phyloP scores from a whole-genome alignment of 2,888 invertebrate species.

The Notodonta dromedarius region DNA sequence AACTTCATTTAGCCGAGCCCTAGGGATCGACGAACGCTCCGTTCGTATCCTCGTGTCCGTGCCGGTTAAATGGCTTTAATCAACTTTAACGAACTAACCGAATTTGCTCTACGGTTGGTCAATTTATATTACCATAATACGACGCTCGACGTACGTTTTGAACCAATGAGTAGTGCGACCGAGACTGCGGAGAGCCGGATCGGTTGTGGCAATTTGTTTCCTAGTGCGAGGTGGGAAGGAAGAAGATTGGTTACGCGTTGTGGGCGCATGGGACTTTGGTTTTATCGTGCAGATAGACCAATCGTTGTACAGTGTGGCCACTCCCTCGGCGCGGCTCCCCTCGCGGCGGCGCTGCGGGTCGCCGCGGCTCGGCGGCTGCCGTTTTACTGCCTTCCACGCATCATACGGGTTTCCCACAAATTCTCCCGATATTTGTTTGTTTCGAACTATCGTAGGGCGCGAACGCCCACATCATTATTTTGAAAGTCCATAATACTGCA shows the following conservation, averaged over 20 bases:
- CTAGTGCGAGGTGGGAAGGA: constrained; percentile 55
- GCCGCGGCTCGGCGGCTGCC: constrained; percentile 23
- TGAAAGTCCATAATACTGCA: constrained; percentile 74
- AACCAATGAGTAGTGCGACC: constrained; percentile 69
- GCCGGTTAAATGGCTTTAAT: constrained; percentile 85
- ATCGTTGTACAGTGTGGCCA: constrained; percentile 53
- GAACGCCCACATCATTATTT: constrained; percentile 82
- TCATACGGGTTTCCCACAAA: constrained; percentile 82
- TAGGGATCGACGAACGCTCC: constrained; percentile 78
- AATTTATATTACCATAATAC: constrained; percentile 85
- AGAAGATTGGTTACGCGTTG: constrained; percentile 51
- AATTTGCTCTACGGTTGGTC: constrained; percentile 83
- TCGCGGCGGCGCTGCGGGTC: constrained; percentile 44
- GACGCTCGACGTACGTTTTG: constrained; percentile 50
- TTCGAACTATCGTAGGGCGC: constrained; percentile 68
- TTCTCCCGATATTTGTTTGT: constrained; percentile 71
- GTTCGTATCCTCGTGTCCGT: constrained; percentile 79
- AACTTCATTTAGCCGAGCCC: constrained; percentile 75
- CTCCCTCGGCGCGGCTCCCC: constrained; percentile 50
- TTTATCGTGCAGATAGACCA: constrained; percentile 47
- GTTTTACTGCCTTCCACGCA: constrained; percentile 37
- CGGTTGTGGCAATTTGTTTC: constrained; percentile 57
- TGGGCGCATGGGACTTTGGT: constrained; percentile 63
- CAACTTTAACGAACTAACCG: constrained; percentile 85
- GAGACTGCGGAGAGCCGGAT: constrained; percentile 39